Evolutionary conservation across 2,113 vertebrate species (phyloP).

Genomic region (Furnarius figulus): DNA sequence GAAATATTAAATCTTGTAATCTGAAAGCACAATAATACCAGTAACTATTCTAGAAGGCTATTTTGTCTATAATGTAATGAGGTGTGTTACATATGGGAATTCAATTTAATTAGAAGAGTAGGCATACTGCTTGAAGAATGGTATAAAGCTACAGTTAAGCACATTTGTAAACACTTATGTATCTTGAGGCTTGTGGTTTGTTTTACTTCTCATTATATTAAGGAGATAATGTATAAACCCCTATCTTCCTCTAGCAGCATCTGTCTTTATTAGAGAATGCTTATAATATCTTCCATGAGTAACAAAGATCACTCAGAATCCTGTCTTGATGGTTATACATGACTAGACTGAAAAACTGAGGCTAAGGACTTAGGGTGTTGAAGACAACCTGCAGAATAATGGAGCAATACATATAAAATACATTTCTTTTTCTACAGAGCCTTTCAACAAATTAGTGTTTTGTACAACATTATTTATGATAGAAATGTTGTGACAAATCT

Average conservation of each 20-base stretch:
- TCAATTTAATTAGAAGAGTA: conserved; percentile 52
- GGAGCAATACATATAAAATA: not conserved
- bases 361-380: not conserved
- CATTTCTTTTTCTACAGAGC: not conserved
- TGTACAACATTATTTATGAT: not conserved
- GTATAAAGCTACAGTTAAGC: conserved; percentile 38
- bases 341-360: not conserved
- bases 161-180: conserved; percentile 45
- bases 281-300: not conserved
- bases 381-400: not conserved
- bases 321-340: not conserved
- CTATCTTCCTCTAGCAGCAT: not conserved
- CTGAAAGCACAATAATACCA: not conserved
- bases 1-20: conserved; percentile 40
- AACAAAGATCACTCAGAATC: not conserved
- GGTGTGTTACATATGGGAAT: conserved; percentile 34
- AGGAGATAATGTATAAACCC: not conserved
- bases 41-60: conserved; percentile 43
- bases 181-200: conserved; percentile 32
- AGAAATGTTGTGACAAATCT: not conserved
- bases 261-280: not conserved
- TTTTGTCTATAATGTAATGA: conserved; percentile 52
- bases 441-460: not conserved
- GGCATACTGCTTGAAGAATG: conserved; percentile 26
- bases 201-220: conserved; percentile 29